These are phyloP conservation scores for Drosophila borealis DNA, from an alignment of 2,888 invertebrate species.

Conservation along the genomic window DNA sequence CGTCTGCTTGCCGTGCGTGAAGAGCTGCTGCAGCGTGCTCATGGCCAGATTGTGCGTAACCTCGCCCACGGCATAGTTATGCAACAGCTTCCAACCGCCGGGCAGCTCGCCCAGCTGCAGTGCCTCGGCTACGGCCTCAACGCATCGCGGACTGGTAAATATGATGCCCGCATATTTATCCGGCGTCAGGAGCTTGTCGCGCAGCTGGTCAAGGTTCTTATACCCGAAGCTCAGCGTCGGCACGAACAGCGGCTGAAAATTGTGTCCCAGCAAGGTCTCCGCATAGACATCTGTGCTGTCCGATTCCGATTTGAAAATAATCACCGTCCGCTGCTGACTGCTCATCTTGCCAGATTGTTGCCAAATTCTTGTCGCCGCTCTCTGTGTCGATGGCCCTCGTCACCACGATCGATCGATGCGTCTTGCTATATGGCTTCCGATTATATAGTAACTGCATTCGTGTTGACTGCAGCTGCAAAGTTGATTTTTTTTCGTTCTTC, in stretches of 20 bases:
- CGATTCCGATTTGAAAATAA: constrained; percentile 85
- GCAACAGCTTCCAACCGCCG: constrained; percentile 85
- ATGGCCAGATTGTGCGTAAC: constrained; percentile 85
- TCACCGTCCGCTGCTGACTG: constrained; percentile 76
- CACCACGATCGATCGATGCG: constrained; percentile 1
- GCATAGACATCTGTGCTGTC: constrained; percentile 85
- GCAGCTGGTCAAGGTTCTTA: constrained; percentile 85
- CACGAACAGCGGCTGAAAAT: constrained; percentile 85
- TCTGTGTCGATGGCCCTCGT: neutral
- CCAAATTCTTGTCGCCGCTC: constrained; percentile 3
- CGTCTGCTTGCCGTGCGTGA: constrained; percentile 86
- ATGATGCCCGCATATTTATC: constrained; percentile 86
- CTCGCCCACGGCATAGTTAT: constrained; percentile 86
- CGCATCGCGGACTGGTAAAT: constrained; percentile 87
- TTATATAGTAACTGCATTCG: constrained; percentile 15
- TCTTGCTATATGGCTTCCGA: constrained; percentile 1
- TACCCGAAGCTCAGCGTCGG: constrained; percentile 86
- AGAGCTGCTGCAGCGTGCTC: constrained; percentile 84
- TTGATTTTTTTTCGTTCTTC: neutral
- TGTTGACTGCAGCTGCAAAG: constrained; percentile 3
- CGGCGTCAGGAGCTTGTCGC: constrained; percentile 84
- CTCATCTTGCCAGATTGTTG: constrained; percentile 44
- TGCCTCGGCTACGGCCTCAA: constrained; percentile 85
- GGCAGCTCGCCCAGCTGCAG: constrained; percentile 83
- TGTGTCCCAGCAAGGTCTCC: constrained; percentile 83